These are phyloP conservation scores for Orthosia incerta DNA, from an alignment of 2,888 invertebrate species.

Conservation along the genomic window DNA sequence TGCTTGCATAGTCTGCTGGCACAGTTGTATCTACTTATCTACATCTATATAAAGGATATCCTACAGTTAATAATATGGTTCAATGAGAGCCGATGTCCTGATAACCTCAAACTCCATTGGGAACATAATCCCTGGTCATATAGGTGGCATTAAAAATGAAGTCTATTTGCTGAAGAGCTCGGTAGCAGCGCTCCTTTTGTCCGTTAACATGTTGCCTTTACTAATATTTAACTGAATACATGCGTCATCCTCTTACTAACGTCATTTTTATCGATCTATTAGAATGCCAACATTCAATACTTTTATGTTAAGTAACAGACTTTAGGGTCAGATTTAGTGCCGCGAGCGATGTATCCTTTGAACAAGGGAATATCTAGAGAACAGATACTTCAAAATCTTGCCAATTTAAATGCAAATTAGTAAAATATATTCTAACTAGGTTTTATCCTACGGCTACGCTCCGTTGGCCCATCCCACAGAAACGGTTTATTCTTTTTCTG, in stretches of 20 bases:
- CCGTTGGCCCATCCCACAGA: no score
- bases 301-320: neutral
- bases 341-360: neutral
- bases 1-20: constrained; percentile 44
- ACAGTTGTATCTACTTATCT: constrained; percentile 42
- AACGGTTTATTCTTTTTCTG: no score
- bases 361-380: neutral
- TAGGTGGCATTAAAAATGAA: neutral
- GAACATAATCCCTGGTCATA: neutral
- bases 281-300: constrained; percentile 8
- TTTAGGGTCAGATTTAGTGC: neutral
- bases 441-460: no score
- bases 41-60: constrained; percentile 40
- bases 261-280: constrained; percentile 19
- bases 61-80: constrained; percentile 20
- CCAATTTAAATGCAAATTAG: constrained; percentile 24
- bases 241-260: constrained; percentile 26
- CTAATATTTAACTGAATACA: constrained; percentile 23
- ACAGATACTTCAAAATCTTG: neutral
- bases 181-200: neutral
- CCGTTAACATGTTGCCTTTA: neutral
- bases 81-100: constrained; percentile 21
- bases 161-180: neutral
- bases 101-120: constrained; percentile 6
- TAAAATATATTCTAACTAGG: neutral